Base-by-base conservation (phyloP, 2,113 vertebrate species). In the Hemibagrus wyckioides region DNA sequence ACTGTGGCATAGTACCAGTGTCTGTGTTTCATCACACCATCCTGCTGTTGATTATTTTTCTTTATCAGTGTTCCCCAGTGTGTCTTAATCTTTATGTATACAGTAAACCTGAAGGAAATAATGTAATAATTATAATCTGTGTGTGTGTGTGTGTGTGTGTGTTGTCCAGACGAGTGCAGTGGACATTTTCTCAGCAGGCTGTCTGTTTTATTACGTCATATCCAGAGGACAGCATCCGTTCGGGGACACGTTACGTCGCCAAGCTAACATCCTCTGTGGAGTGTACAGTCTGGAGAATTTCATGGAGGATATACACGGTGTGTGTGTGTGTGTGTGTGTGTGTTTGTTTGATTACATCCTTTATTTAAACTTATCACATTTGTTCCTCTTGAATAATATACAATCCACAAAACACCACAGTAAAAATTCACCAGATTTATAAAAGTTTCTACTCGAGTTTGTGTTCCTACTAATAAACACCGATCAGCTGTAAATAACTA, bases 171-270 rank as follows among this genome's bases (percentile, higher is more conserved):
- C 98, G 0, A 94, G 95, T 0, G 96, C 97, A 0, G 97, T 99
- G 93, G 98, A 99, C 80, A 95, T 99, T 88, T 99, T 99, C 96
- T 99, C 98, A 0, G 98, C 98, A 0, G 98, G 98, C 84, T 99
- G 98, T 1, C 56, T 99, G 67, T 99, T 99, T 92, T 99, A 99
- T 92, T 99, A 96, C 0, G 96, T 98, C 87, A 89, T 98, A 89
- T 97, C 98, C 0, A 91, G 95, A 4, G 98, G 98, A 75, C 92
- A 96, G 92, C 98, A 99, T 82, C 97, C 98, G 0, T 99, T 97
- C 1, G 97, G 98, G 5, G 96, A 98, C 48, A 91, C 95, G 48
- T 90, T 99, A 48, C 94, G 95, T 52, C 96, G 97, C 19, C 98
- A 99, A 90, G 94, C 96, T 82, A 99, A 99, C 94, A 99, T 99